These are phyloP conservation scores for Halocaridina rubra DNA, from an alignment of 2,888 invertebrate species.

Conservation along the genomic window DNA sequence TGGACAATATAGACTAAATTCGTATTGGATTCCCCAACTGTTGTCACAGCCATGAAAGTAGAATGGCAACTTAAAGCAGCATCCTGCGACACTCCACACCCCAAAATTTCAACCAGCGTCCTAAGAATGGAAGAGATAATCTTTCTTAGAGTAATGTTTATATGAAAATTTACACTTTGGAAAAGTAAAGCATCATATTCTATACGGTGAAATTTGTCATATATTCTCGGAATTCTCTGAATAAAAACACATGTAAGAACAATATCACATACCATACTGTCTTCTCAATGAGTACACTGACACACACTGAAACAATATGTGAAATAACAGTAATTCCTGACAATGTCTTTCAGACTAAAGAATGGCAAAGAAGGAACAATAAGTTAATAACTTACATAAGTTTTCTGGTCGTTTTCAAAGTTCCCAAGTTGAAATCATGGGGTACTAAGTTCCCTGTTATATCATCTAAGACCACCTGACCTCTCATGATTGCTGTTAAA, in stretches of 20 bases:
- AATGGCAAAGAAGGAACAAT: no score
- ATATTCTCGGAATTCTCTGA: no score
- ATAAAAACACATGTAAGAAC: no score
- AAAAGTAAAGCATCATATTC: no score
- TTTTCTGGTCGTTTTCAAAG: conserved; percentile 13
- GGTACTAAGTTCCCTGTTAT: conserved; percentile 9
- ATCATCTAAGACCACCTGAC: conserved; percentile 16
- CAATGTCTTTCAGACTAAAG: no score
- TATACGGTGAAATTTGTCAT: no score
- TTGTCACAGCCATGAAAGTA: conserved; percentile 21
- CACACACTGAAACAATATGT: no score
- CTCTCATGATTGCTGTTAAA: not conserved
- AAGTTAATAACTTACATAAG: conserved; percentile 1
- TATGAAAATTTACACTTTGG: no score
- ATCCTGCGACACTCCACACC: not conserved
- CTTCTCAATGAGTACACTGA: no score
- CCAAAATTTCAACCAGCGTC: conserved; percentile 22
- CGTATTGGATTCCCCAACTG: not conserved
- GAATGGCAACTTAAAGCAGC: conserved; percentile 36
- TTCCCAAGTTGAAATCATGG: not conserved
- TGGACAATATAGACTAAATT: conserved; percentile 16
- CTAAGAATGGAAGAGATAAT: conserved; percentile 13
- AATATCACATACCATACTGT: no score
- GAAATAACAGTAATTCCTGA: no score
- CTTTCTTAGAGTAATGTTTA: no score